These are phyloP conservation scores for Catharus fuscescens DNA, from an alignment of 2,113 vertebrate species.

Conservation along the genomic window DNA sequence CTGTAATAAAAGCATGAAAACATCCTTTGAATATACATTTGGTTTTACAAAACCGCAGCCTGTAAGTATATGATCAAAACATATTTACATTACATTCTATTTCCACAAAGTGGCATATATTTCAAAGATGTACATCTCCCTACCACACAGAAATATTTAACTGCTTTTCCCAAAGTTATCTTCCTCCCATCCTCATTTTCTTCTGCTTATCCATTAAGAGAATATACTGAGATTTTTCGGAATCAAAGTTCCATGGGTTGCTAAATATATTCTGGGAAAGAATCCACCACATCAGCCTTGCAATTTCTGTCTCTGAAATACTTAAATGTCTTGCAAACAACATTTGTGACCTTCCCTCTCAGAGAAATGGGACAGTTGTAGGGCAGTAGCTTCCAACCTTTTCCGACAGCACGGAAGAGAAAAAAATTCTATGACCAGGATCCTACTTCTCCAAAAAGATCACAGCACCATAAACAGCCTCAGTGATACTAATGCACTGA, in stretches of 20 bases:
- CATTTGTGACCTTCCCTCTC: neutral
- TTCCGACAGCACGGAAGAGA: neutral
- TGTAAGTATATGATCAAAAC: neutral
- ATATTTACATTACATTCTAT: neutral
- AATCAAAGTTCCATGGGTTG: neutral
- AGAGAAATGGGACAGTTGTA: neutral
- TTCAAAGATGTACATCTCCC: neutral
- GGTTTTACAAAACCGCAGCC: neutral
- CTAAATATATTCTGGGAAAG: neutral
- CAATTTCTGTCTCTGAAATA: neutral
- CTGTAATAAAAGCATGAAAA: slow-evolving; percentile 10
- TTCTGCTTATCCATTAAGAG: neutral
- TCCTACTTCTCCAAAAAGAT: neutral
- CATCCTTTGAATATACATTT: neutral
- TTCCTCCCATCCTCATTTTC: neutral
- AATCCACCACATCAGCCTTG: neutral
- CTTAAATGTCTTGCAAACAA: neutral
- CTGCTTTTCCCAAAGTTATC: neutral
- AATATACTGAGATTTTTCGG: neutral
- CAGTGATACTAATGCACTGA: neutral
- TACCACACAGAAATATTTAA: neutral
- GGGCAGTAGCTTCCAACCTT: neutral
- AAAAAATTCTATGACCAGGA: neutral
- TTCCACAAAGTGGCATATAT: neutral
- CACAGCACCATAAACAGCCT: neutral